Evolutionary conservation across 1,140 invertebrate genomes (phyloP).

Genomic region (Pseudomyrmex flavicornis): DNA sequence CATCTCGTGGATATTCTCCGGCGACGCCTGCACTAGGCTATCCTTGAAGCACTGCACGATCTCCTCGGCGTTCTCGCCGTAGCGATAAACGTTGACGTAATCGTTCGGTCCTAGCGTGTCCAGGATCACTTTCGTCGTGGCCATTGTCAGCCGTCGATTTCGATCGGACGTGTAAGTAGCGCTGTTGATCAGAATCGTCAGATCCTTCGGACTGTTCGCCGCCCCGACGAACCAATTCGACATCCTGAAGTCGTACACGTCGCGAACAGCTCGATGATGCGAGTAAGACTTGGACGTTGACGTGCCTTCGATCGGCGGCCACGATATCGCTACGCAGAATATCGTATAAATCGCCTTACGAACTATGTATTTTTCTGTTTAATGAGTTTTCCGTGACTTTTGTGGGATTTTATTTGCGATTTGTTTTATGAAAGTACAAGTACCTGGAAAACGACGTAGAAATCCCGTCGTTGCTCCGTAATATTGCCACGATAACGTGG

Average conservation of each 20-base stretch:
- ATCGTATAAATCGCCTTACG: too few species aligned
- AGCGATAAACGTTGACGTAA: slow-evolving; percentile 97
- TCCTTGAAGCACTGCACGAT: slow-evolving; percentile 95
- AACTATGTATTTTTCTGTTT: too few species aligned
- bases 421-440: slow-evolving; percentile 21
- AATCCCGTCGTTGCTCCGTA: slow-evolving; percentile 97
- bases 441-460: slow-evolving; percentile 96
- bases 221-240: slow-evolving; percentile 97
- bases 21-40: slow-evolving; percentile 94
- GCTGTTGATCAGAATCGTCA: slow-evolving; percentile 95
- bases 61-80: slow-evolving; percentile 90
- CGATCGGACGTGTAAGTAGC: slow-evolving; percentile 96
- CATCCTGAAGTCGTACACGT: slow-evolving; percentile 95
- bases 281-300: slow-evolving; percentile 75
- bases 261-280: slow-evolving; percentile 86
- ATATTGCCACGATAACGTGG: slow-evolving; percentile 97
- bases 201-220: slow-evolving; percentile 98
- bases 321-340: slow-evolving; percentile 87
- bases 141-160: slow-evolving; percentile 93
- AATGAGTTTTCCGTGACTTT: neutral
- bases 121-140: slow-evolving; percentile 94
- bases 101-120: slow-evolving; percentile 98
- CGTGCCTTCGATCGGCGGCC: slow-evolving; percentile 88
- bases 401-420: neutral
- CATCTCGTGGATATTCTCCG: slow-evolving; percentile 93